Conservation (phyloP, 2,888 invertebrate genomes). For the Platycnemis pennipes region DNA sequence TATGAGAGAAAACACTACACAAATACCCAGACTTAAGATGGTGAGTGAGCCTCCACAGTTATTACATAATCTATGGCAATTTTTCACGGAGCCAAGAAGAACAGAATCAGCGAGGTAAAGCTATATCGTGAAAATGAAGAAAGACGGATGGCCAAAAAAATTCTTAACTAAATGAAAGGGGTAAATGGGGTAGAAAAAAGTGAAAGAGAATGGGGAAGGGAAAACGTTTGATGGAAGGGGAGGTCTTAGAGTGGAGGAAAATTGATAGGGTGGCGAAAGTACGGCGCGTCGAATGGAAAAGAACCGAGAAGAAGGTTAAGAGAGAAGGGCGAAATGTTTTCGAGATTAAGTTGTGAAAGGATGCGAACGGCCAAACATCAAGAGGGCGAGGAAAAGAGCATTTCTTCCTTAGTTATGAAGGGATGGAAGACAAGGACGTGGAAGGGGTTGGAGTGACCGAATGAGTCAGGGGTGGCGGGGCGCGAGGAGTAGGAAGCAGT, state of each 20-base stretch:
- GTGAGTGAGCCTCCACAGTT: no score
- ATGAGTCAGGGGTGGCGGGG: no score
- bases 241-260: not conserved
- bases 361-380: not conserved
- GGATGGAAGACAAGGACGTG: not conserved
- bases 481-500: no score
- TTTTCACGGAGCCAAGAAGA: no score
- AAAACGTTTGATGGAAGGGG: not conserved
- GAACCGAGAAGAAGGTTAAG: not conserved
- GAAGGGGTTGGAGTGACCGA: not conserved
- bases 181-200: not conserved
- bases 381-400: not conserved
- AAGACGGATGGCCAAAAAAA: no score
- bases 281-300: not conserved
- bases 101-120: no score
- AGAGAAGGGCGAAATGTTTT: slow-evolving; percentile 36
- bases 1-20: no score
- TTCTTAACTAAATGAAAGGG: not conserved
- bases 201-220: not conserved
- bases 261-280: not conserved
- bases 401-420: slow-evolving; percentile 59
- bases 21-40: no score
- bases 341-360: slow-evolving; percentile 51
- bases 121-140: no score
- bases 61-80: no score